Evolutionary conservation across 30 jellyfish, hydroid and myxozoan species (phyloP), one percentile per base, ranked within the genome.

Genomic region (Turritopsis rubra): DNA sequence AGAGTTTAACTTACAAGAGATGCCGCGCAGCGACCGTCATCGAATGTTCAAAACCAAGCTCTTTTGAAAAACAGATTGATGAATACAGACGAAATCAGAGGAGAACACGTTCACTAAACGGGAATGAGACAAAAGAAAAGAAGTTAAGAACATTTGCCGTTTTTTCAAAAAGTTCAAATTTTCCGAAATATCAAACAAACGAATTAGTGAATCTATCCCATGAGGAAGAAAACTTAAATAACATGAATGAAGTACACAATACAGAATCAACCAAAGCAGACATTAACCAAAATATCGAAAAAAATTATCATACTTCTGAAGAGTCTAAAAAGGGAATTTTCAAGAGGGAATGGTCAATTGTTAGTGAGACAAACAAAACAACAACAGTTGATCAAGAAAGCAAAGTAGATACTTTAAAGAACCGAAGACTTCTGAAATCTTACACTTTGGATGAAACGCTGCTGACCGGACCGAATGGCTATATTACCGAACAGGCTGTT

Each of bases 121-220:
- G 9, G 16, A 9, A 1, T 1, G 77, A 68, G 0, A 68, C 16
- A 19, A 27, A 68, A 68, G 77, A 68, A 68, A 68, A 68, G 0
- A 68, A 68, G 30, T 68, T 68, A 19, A 68, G 77, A 68, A 68
- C 77, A 9, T 68, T 68, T 68, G 77, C 77, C 30, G 21, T 68
- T 23, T 68, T 68, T 68, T 68, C 77, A 68, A 68, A 27, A 23
- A 68, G 19, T 19, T 7, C 28, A 7, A 19, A 41, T 41, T 41
- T 41, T 41, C 9, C 60, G 60, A 41, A 41, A 41, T 41, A 41
- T 13, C 9, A 41, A 3, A 5, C 60, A 3, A 41, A n/a, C n/a
- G n/a, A 60, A 21, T 23, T 60, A 19, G 28, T 22, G 9, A 68
- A 68, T 7, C 31, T 17, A n/a, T 19, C 0, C 30, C 9, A 68